Conservation (phyloP, 2,113 vertebrate species). For the Apteryx mantelli region DNA sequence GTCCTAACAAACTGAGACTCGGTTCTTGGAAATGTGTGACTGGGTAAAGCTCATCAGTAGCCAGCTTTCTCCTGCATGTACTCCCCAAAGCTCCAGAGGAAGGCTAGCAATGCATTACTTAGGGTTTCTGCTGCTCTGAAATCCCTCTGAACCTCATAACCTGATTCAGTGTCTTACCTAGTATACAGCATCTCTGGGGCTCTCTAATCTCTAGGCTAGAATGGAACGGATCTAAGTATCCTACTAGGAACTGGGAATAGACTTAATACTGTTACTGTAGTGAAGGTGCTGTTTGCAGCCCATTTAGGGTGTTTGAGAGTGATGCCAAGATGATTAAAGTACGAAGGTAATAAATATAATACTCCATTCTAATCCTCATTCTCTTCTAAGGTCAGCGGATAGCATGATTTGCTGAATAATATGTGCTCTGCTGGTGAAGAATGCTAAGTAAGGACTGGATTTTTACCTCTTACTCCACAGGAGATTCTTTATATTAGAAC, state of each 20-base stretch:
- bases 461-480: background rate
- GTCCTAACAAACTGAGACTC: background rate
- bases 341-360: background rate
- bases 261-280: background rate
- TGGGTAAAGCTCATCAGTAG: background rate
- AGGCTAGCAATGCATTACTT: background rate
- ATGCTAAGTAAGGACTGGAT: background rate
- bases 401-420: background rate
- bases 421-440: background rate
- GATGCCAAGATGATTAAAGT: background rate
- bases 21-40: rapidly evolving
- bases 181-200: background rate
- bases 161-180: background rate
- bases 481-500: background rate
- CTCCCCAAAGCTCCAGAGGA: background rate
- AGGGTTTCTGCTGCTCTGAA: background rate
- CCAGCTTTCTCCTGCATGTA: background rate
- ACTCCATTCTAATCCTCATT: background rate
- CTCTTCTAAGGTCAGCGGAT: background rate
- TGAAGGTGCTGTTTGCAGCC: background rate
- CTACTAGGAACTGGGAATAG: background rate
- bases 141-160: background rate
- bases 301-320: background rate
- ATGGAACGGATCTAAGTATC: background rate
- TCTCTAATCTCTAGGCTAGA: background rate